These are phyloP conservation scores for Cossypha heuglini DNA, from an alignment of 2,797 vertebrate genomes.

Conservation along the genomic window DNA sequence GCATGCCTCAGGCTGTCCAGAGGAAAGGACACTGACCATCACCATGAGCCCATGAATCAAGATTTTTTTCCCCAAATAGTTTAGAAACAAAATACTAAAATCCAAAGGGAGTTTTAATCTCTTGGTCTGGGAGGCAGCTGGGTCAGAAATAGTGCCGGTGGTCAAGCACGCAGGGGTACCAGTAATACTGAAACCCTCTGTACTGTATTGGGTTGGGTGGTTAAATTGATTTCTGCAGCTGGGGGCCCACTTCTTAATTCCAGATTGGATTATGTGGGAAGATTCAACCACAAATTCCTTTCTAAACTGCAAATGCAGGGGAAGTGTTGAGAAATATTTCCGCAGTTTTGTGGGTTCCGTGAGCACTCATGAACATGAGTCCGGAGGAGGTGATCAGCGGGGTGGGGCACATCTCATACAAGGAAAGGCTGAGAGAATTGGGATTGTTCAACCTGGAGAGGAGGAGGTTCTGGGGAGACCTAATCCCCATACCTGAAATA, in stretches of 20 bases:
- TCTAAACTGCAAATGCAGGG: neutral
- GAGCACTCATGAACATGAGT: neutral
- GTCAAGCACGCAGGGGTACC: fast-evolving
- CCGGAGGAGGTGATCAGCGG: neutral
- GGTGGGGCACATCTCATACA: neutral
- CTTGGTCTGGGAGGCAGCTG: neutral
- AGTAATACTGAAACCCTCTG: neutral
- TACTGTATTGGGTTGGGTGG: neutral
- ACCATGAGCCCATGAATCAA: neutral
- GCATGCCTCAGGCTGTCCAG: neutral
- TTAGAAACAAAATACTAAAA: neutral
- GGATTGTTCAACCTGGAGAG: neutral
- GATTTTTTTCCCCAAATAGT: neutral
- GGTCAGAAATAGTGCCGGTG: neutral
- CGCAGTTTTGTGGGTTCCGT: neutral
- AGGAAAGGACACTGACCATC: neutral
- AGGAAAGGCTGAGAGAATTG: neutral
- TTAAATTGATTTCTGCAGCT: neutral
- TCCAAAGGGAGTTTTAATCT: neutral
- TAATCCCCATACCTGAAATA: neutral
- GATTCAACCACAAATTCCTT: neutral
- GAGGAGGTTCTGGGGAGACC: neutral
- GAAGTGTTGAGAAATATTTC: fast-evolving
- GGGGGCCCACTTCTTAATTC: neutral
- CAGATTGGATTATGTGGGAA: neutral